Base-by-base conservation (phyloP, 1,140 invertebrate genomes). In the Wasmannia auropunctata region DNA sequence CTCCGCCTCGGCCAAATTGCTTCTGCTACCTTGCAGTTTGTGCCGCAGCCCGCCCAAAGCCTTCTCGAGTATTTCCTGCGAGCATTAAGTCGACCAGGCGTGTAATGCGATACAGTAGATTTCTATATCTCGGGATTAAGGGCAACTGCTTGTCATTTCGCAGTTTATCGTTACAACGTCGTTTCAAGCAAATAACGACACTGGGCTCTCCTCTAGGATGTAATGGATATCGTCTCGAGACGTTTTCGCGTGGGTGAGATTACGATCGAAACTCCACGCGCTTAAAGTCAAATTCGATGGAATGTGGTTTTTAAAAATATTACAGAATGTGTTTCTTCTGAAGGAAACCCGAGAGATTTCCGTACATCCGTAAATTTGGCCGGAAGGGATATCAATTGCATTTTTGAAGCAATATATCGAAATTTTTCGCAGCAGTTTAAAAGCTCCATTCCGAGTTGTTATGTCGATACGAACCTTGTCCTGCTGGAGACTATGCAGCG, bases 401-500 rank as follows among this genome's bases (percentile, higher is more conserved):
- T 43, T 43, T 19, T 40, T 31, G 2, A 25, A 72, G 2, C 22
- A 11, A 16, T 22, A 37, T 1, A 22, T n/a, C 8, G 25, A 5
- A 62, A 49, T 49, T 62, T 49, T 51, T 37, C 16, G 10, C n/a
- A 40, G 3, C 37, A 28, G 16, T 22, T 72, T 43, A n/a, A 22
- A 58, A 7, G 0, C 11, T 19, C 22, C n/a, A 22, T 65, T 2
- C 6, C 2, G 8, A 25, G 22, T 67, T 5, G 3, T n/a, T 2
- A 16, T 31, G 19, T 16, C 31, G n/a, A 81, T 87, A 91, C 93
- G 90, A 91, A 96, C 96, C 95, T 98, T 98, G 93, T 98, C 98
- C 88, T 98, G 97, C 91, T 98, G 97, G 51, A 98, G 95, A 91
- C 97, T 97, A 92, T 98, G 97, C 65, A 98, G 95, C 75, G 97